Evolutionary conservation across 2,888 invertebrate genomes (phyloP), one percentile per base, ranked within the genome.

Genomic region (Oscheius onirici): DNA sequence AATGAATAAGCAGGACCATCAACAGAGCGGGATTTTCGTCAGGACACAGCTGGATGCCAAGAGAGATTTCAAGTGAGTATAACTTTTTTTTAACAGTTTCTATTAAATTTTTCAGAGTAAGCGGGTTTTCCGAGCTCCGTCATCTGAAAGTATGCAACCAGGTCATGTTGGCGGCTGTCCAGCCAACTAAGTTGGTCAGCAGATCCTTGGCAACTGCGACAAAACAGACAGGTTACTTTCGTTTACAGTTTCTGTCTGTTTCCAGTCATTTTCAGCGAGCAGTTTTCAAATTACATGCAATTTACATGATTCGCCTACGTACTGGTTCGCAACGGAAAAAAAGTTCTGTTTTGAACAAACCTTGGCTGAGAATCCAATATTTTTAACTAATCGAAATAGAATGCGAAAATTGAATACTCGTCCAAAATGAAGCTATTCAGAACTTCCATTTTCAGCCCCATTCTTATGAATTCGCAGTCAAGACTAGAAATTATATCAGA

Each of bases 21-120:
- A 11, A 49, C 70, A 70, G 71, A 76, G 76, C 72, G 77, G 76
- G 17, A 80, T 80, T 11, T 78, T 80, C 52, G 51, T 74, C 22
- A 54, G 76, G 26, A 61, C 75, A 10, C 55, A 60, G 0, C 46
- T 65, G 51, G 78, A 80, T 44, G 66, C 78, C 22, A 78, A 78
- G 68, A 72, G 72, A 24, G 80, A 80, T 51, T 74, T 80, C 43
- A 78, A 71, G 79, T 76, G 22, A 55, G 57, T 49, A 46, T 15
- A 13, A 15, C 15, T 63, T 46, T 17, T 26, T 63, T 22, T 10
- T 20, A n/a, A n/a, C n/a, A n/a, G n/a, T 65, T 17, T 13, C 3
- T 34, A 44, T 15, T 40, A 5, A 13, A 20, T 51, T 5, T 71
- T 66, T 49, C 22, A 65, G 71, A 11, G 28, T 69, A 3, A 66